phyloP scores from a whole-genome alignment of 2,888 invertebrate genomes.

The Adelphocoris suturalis region DNA sequence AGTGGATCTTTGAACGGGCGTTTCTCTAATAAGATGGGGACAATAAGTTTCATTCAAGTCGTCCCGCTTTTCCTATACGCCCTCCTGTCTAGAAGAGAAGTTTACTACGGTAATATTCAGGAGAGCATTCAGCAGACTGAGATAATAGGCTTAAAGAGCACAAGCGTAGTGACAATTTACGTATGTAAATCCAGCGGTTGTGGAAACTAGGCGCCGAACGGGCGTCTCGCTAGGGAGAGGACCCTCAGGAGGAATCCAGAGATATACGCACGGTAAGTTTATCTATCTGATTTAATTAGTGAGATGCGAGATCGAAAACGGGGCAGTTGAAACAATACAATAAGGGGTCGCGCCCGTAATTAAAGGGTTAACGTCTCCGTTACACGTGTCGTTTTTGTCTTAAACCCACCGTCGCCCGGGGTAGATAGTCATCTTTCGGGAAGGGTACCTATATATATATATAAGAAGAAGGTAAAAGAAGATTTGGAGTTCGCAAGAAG shows the following conservation, averaged over 20 bases:
- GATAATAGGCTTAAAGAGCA: conserved; percentile 69
- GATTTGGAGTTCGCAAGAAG: conserved; percentile 56
- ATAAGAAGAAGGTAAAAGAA: conserved; percentile 36
- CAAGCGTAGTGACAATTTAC: conserved; percentile 67
- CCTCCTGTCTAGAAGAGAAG: conserved; percentile 19
- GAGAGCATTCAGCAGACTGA: conserved; percentile 39
- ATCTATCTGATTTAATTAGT: conserved; percentile 71
- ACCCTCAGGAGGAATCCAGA: conserved; percentile 15
- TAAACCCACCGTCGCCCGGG: conserved; percentile 50
- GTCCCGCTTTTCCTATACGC: conserved; percentile 17
- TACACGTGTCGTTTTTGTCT: conserved; percentile 68
- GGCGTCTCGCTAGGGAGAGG: neutral
- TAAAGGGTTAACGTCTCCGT: conserved; percentile 72
- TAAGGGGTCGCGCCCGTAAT: conserved; percentile 61
- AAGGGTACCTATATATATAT: neutral
- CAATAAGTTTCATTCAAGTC: conserved; percentile 65
- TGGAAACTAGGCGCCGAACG: conserved; percentile 61
- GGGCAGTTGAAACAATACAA: conserved; percentile 58
- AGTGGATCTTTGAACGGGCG: conserved; percentile 56
- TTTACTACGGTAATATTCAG: conserved; percentile 64
- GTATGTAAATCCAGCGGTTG: conserved; percentile 70
- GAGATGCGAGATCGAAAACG: conserved; percentile 69
- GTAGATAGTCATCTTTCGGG: conserved; percentile 62
- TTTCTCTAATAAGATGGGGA: conserved; percentile 56
- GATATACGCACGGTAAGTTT: conserved; percentile 63